Evolutionary conservation across 2,797 vertebrate genomes (phyloP).

Genomic region (Luscinia megarhynchos): DNA sequence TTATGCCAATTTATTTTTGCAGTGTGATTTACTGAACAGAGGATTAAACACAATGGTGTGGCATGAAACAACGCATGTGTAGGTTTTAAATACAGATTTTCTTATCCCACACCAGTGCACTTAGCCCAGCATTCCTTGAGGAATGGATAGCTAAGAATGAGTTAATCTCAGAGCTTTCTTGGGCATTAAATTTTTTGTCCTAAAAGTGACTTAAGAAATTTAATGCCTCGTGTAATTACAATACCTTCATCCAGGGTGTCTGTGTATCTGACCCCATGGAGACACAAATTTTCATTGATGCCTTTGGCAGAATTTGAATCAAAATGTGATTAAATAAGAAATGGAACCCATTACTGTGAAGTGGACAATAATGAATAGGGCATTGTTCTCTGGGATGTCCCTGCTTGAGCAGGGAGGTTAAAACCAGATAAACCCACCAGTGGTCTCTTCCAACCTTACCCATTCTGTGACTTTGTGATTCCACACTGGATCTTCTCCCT

Average conservation of each 20-base stretch:
- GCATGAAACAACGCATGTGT: not conserved
- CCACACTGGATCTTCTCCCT: not conserved
- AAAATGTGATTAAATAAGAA: not conserved
- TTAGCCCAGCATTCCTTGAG: not conserved
- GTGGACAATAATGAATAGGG: not conserved
- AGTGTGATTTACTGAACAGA: not conserved
- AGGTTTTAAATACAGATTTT: not conserved
- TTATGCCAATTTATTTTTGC: slow-evolving; percentile 52
- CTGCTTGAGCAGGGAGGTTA: not conserved
- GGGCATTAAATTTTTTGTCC: not conserved
- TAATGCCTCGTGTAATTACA: not conserved
- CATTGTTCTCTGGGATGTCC: not conserved
- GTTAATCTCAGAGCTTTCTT: not conserved
- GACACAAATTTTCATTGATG: not conserved
- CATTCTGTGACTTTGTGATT: not conserved
- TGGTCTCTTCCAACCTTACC: not conserved
- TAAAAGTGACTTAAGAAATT: not conserved
- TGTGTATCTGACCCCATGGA: not conserved
- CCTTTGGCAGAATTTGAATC: not conserved
- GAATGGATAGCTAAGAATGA: not conserved
- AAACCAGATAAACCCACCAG: not conserved
- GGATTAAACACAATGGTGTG: slow-evolving; percentile 13
- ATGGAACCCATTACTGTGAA: not conserved
- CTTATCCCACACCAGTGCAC: not conserved
- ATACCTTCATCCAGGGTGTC: not conserved